Percentiles rank a stretch among this genome's conserved stretches.
These are phyloP conservation scores for Agrochola macilenta DNA, from an alignment of 2,888 invertebrate genomes.

Conservation along the genomic window DNA sequence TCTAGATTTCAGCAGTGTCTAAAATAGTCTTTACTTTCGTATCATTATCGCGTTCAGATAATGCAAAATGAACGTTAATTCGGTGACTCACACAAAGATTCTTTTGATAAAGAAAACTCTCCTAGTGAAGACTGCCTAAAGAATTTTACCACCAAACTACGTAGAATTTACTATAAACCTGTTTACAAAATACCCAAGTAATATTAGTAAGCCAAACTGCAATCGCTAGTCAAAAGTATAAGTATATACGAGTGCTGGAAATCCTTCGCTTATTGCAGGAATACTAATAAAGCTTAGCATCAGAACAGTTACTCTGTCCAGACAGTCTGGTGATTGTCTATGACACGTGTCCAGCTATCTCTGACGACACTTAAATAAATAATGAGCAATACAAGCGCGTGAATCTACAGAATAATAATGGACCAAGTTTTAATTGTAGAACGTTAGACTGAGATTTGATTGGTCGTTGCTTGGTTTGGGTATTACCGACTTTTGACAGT, in stretches of 20 bases:
- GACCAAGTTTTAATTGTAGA: slow-evolving; percentile 23
- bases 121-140: slow-evolving; percentile 1
- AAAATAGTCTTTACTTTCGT: slow-evolving; percentile 27
- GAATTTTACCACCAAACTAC: slow-evolving; percentile 9
- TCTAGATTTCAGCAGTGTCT: slow-evolving; percentile 11
- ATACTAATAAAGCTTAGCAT: slow-evolving; percentile 56
- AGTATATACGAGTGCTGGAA: slow-evolving; percentile 47
- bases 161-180: background rate
- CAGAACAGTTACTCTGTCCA: slow-evolving; percentile 64
- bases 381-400: slow-evolving; percentile 53
- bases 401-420: slow-evolving; percentile 54
- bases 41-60: slow-evolving; percentile 47
- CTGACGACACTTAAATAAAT: slow-evolving; percentile 60
- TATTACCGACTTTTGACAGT: slow-evolving; percentile 29
- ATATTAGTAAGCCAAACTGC: slow-evolving; percentile 25
- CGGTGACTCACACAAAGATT: slow-evolving; percentile 43
- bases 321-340: slow-evolving; percentile 48
- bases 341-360: slow-evolving; percentile 58
- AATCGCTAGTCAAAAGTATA: slow-evolving; percentile 29
- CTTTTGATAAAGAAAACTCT: slow-evolving; percentile 7
- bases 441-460: slow-evolving; percentile 17
- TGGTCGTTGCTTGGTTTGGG: slow-evolving; percentile 4
- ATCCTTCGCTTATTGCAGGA: slow-evolving; percentile 42
- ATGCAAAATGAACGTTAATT: slow-evolving; percentile 13
- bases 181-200: slow-evolving; percentile 21